phyloP scores from a whole-genome alignment of 64 coral and sea anemone species.

The Pachyseris speciosa region DNA sequence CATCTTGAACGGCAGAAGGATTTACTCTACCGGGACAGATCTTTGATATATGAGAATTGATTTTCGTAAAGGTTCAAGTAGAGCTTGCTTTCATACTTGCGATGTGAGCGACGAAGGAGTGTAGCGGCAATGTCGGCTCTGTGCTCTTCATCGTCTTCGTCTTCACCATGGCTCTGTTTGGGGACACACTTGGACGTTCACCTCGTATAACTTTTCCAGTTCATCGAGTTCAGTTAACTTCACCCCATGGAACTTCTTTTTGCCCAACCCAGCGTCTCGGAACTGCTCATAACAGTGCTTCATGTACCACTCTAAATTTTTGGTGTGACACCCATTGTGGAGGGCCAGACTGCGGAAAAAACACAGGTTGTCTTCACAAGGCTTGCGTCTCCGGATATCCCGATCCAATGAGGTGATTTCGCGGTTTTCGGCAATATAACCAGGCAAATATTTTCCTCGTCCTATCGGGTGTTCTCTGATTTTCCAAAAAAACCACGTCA shows the following conservation, averaged over 20 bases:
- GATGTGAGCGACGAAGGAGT: too few species aligned
- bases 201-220: slow-evolving; percentile 37
- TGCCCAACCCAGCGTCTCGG: too few species aligned
- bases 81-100: neutral
- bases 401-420: neutral
- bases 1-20: slow-evolving; percentile 55
- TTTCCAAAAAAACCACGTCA: neutral
- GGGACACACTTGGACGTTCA: slow-evolving; percentile 33
- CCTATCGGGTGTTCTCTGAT: too few species aligned
- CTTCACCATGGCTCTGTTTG: neutral
- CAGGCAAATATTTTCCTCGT: too few species aligned
- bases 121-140: too few species aligned
- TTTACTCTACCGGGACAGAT: slow-evolving; percentile 32
- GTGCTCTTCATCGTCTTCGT: neutral
- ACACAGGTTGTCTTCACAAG: neutral
- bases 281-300: neutral
- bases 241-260: too few species aligned
- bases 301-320: neutral
- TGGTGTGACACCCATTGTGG: neutral
- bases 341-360: too few species aligned
- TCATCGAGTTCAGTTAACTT: slow-evolving; percentile 28
- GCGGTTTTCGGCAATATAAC: too few species aligned
- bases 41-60: slow-evolving; percentile 67
- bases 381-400: neutral
- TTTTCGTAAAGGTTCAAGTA: slow-evolving; percentile 61